Evolutionary conservation across 2,888 invertebrate species (phyloP).

Genomic region (Nephrotoma appendiculata): DNA sequence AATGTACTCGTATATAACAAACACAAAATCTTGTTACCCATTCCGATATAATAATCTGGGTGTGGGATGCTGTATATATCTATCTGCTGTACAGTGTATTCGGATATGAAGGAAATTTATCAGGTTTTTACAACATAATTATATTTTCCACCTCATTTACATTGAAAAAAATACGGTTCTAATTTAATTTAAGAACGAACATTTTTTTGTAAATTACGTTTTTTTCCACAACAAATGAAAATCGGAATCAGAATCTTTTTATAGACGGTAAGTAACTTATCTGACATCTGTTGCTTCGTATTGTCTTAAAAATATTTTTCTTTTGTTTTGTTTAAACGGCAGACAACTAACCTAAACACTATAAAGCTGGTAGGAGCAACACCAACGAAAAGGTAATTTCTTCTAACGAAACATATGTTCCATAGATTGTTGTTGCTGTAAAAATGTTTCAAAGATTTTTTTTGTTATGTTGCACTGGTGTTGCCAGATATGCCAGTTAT

Average conservation of each 20-base stretch:
- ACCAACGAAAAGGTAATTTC: neutral
- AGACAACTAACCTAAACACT: neutral
- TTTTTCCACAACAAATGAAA: neutral
- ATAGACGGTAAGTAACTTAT: neutral
- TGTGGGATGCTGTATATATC: too few relatives aligned
- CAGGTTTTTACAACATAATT: neutral
- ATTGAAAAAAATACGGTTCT: neutral
- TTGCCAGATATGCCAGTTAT: neutral
- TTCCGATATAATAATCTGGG: neutral
- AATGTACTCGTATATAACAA: too few relatives aligned
- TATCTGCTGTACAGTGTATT: neutral
- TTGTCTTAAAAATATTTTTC: neutral
- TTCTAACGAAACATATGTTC: neutral
- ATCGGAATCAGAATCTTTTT: neutral
- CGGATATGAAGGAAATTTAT: neutral
- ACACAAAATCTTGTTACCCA: neutral
- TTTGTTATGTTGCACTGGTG: neutral
- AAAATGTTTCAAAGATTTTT: neutral
- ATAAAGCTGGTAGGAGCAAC: neutral
- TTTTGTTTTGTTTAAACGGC: too few relatives aligned
- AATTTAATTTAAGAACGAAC: neutral
- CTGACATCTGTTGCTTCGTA: neutral
- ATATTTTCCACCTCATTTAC: neutral
- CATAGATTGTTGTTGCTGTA: neutral
- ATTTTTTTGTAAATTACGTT: neutral